Percentiles rank a stretch among this genome's conserved stretches.
These are phyloP conservation scores for Leptodactylus fuscus DNA, from an alignment of 2,113 vertebrate species.

Conservation along the genomic window DNA sequence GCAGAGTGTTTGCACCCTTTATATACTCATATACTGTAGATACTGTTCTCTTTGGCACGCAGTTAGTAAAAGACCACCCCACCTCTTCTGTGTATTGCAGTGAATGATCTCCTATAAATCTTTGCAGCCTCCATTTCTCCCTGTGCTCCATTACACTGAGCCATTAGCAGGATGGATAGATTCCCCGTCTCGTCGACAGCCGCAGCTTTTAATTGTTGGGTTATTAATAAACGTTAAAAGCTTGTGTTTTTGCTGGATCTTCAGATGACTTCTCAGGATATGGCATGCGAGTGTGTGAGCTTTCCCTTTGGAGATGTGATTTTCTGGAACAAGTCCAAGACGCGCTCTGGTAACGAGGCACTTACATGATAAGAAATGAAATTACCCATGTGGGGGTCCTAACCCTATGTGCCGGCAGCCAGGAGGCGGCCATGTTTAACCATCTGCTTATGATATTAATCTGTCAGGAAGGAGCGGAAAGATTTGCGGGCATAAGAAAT, in stretches of 20 bases:
- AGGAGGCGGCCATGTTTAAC: neutral
- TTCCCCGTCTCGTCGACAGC: neutral
- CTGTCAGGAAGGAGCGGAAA: neutral
- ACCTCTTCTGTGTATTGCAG: no score
- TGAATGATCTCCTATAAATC: no score
- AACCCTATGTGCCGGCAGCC: neutral
- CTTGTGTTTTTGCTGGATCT: neutral
- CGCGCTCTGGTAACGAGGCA: neutral
- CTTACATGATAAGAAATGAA: slow-evolving; percentile 13
- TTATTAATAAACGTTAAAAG: slow-evolving; percentile 35
- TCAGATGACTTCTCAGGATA: neutral
- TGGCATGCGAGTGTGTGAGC: no score
- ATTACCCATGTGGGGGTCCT: slow-evolving; percentile 13
- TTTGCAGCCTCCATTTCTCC: no score
- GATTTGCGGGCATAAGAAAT: neutral
- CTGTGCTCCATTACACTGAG: slow-evolving; percentile 21
- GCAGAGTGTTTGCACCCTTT: no score
- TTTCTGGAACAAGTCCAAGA: neutral
- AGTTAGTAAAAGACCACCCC: no score
- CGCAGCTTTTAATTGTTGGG: neutral
- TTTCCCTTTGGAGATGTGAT: neutral
- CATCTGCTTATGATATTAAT: slow-evolving; percentile 20
- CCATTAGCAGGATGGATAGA: slow-evolving; percentile 15
- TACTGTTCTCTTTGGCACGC: no score
- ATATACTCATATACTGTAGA: no score